phyloP scores from a whole-genome alignment of 2,113 vertebrate species.

The Clarias batrachus region DNA sequence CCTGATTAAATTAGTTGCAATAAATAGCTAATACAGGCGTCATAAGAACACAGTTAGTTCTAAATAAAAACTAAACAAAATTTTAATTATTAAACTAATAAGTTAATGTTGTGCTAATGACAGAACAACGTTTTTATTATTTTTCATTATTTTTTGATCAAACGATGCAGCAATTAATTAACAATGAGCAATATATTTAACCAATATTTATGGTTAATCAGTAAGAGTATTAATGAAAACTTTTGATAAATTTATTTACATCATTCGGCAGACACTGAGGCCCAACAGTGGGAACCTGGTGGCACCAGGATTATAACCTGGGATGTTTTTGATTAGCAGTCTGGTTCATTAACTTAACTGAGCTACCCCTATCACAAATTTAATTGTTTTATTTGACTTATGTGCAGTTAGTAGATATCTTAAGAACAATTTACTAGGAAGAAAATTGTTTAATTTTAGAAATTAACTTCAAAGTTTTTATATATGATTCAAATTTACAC shows the following conservation, averaged over 20 bases:
- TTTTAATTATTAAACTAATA: neutral
- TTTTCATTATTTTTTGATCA: no score
- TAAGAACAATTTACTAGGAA: neutral
- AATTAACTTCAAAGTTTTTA: neutral
- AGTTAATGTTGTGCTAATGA: no score
- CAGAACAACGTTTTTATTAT: no score
- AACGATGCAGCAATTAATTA: no score
- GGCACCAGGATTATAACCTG: no score
- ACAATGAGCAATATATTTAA: no score
- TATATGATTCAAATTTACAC: neutral
- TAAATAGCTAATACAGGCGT: neutral
- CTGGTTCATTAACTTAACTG: no score
- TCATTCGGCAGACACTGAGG: no score
- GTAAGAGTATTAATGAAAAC: neutral
- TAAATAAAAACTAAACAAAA: neutral
- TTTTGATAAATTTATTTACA: no score
- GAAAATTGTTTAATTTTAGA: neutral
- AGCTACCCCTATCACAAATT: no score
- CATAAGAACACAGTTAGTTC: neutral
- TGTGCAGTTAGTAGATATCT: neutral
- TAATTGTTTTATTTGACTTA: neutral
- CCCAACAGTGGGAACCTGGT: no score
- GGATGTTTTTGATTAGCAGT: no score
- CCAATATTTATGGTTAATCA: neutral
- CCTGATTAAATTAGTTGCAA: neutral